These are phyloP conservation scores for Apamea anceps DNA, from an alignment of 2,888 invertebrate species.

Conservation along the genomic window DNA sequence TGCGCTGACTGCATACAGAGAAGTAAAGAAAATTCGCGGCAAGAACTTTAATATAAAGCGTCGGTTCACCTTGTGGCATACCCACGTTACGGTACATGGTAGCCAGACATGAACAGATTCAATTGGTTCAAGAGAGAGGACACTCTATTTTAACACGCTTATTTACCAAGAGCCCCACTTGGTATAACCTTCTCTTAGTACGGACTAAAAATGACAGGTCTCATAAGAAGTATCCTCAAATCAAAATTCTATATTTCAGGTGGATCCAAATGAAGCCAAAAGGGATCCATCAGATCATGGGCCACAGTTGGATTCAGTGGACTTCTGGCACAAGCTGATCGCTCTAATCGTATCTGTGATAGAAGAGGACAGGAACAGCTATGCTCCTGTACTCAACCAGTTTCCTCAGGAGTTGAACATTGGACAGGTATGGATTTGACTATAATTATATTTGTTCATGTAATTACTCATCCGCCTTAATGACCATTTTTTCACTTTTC, in stretches of 20 bases:
- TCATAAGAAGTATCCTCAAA: conserved; percentile 20
- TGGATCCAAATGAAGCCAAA: conserved; percentile 97
- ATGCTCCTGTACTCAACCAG: conserved; percentile 99
- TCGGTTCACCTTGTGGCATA: background rate
- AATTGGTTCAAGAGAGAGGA: background rate
- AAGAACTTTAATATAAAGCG: background rate
- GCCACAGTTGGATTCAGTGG: conserved; percentile 96
- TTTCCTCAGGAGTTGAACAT: conserved; percentile 99
- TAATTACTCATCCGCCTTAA: background rate
- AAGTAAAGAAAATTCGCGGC: background rate
- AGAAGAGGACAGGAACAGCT: conserved; percentile 99
- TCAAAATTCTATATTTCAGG: conserved; percentile 83
- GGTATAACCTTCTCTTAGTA: background rate
- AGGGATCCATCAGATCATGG: conserved; percentile 96
- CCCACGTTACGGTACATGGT: background rate
- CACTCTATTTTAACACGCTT: background rate
- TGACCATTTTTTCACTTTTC: background rate
- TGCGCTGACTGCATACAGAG: background rate
- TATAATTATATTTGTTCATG: background rate
- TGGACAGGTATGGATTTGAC: conserved; percentile 93
- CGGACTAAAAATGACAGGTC: background rate
- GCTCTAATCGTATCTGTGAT: conserved; percentile 99
- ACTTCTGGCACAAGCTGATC: conserved; percentile 99
- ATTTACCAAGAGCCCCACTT: background rate
- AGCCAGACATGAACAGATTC: background rate